These are phyloP conservation scores for Hydrochoerus hydrochaeris DNA, from an alignment of 2,113 vertebrate species.

Conservation along the genomic window DNA sequence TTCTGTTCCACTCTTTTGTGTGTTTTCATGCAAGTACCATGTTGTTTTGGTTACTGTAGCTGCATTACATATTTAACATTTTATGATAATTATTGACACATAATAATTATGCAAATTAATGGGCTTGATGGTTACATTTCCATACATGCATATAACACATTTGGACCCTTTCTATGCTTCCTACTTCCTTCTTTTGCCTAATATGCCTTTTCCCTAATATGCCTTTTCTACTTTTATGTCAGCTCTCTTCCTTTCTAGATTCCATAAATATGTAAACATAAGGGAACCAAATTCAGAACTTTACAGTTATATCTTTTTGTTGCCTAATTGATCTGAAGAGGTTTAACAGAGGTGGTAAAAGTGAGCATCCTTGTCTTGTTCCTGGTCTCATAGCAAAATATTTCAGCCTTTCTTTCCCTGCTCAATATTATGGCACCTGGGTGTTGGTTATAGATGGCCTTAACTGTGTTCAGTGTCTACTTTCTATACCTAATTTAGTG, in stretches of 20 bases:
- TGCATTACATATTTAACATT: not conserved
- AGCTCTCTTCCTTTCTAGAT: not conserved
- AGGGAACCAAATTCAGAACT: not conserved
- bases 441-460: not conserved
- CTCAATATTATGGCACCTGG: not conserved
- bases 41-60: not conserved
- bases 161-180: not conserved
- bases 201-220: too few relatives aligned
- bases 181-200: not conserved
- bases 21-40: not conserved
- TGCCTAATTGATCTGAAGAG: not conserved
- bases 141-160: not conserved
- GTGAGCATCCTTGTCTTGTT: not conserved
- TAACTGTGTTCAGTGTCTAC: not conserved
- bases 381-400: not conserved
- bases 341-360: not conserved
- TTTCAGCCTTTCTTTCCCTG: not conserved
- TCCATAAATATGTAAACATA: not conserved
- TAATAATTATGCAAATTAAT: not conserved
- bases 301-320: not conserved
- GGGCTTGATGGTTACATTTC: not conserved
- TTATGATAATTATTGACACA: not conserved
- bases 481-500: not conserved
- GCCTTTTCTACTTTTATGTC: not conserved
- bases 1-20: not conserved